These are phyloP conservation scores for Brachionus angularis DNA, from an alignment of 1,140 invertebrate genomes.

Conservation along the genomic window DNA sequence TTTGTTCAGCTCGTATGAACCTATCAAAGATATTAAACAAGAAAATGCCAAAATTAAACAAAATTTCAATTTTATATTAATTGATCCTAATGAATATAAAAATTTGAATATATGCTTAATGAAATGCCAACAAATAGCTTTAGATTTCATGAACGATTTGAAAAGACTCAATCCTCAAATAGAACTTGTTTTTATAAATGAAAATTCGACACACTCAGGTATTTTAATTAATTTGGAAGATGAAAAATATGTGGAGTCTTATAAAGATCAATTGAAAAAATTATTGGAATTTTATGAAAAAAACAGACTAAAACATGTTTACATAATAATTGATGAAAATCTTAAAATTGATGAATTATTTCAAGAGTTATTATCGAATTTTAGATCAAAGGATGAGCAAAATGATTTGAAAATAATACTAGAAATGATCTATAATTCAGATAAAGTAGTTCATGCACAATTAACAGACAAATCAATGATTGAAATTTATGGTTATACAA, in stretches of 20 bases:
- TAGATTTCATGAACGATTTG: constrained; percentile 28
- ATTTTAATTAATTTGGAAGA: background rate
- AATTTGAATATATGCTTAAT: background rate
- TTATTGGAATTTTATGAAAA: constrained; percentile 22
- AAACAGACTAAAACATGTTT: constrained; percentile 21
- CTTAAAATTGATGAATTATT: background rate
- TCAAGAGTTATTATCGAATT: constrained; percentile 3
- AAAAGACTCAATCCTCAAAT: background rate
- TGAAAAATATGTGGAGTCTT: background rate
- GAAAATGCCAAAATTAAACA: background rate
- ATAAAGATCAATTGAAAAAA: constrained; percentile 21
- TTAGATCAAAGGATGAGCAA: constrained; percentile 9
- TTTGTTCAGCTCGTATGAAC: constrained; percentile 11
- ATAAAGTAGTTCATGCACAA: constrained; percentile 19
- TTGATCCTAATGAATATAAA: background rate
- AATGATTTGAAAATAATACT: constrained; percentile 27
- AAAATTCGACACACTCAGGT: background rate
- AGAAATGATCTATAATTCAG: constrained; percentile 5
- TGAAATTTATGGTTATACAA: constrained; percentile 27
- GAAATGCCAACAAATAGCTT: background rate
- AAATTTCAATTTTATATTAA: background rate
- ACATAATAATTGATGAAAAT: constrained; percentile 11
- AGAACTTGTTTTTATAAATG: background rate
- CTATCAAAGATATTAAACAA: background rate
- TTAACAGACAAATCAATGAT: constrained; percentile 9